Base-by-base conservation (phyloP, 2,888 invertebrate species). In the Reticulitermes lucifugus region DNA sequence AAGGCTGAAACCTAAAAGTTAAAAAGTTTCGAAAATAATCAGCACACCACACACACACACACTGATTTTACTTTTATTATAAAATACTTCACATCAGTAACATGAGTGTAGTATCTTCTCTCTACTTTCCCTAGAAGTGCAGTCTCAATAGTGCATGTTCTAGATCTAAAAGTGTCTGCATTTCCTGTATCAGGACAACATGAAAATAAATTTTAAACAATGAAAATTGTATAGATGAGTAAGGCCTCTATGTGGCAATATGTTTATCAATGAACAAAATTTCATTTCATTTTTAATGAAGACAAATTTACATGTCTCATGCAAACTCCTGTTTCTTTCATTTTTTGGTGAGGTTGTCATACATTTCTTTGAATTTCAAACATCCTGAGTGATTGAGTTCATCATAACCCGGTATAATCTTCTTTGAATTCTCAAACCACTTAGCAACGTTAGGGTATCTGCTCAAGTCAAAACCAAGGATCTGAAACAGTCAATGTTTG, bases 381-480 rank as follows among this genome's bases (percentile, higher is more conserved):
- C 55, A 41, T n/a, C 87, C 87, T 6, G 80, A 75, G 18, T 87
- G 85, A 79, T 87, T 87, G 21, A 87, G 60, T 51, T 92, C 91
- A 89, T 94, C 91, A 89, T 94, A 95, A 73, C 93, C 94, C 2
- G 93, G 92, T 65, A 93, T 92, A 35, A 93, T 92, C 22, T 91
- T 89, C 90, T 95, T 94, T 84, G 93, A 91, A 85, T 92, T 93
- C 22, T 91, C 91, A 88, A 92, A 92, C 95, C 95, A 95, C 84
- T 92, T 95, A 86, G 91, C 90, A 84, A 96, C 92, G 88, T 96
- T 96, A 79, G 93, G 90, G 91, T 93, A 96, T 88, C 94, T 94
- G 89, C 93, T 92, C 87, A 96, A 89, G 89, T 96, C 96, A 86
- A 94, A 93, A 2, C 92, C 92, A 29, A 93, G 91, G 12, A 88